Evolutionary conservation across 2,113 vertebrate species (phyloP), one percentile per base, ranked within the genome.

Genomic region (Mixornis gularis): DNA sequence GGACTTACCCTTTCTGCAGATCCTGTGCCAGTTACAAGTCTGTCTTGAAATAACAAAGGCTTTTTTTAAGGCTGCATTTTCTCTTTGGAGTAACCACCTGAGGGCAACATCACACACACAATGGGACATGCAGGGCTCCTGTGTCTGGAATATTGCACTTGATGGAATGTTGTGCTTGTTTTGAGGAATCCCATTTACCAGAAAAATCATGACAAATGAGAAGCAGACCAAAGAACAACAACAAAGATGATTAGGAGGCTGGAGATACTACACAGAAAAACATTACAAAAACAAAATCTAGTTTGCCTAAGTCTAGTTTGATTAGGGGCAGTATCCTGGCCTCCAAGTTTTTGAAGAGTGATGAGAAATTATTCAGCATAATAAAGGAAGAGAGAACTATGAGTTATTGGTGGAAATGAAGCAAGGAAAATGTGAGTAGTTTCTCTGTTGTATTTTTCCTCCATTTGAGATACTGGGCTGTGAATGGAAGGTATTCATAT

Each of bases 71-170:
- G 51, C 74, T 66, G 7, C 25, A 22, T 70, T 59, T 70, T 90
- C 52, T 92, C 30, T 83, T 69, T 73, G 55, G 64, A 93, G n/a
- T 83, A 93, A 65, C 94, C 95, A 95, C 94, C 92, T 93, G 96
- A 91, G 81, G 96, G 96, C 94, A 96, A 94, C 64, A 92, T 94
- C 74, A 87, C 85, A 72, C 86, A 90, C 0, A 1, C 63, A 82
- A 82, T 87, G 87, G 64, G 30, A 66, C 27, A 36, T 0, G 0
- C 59, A 59, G 36, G 29, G n/a, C 26, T 89, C n/a, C 68, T 38
- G 6, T 10, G 77, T 29, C 44, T 85, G 84, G 46, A 91, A 79
- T 79, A 82, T 40, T 51, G 43, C 1, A 2, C 68, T 85, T 0
- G 0, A 38, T 22, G n/a, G 60, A 81, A 53, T 53, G 66, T 26